Base-by-base conservation (phyloP, 2,797 vertebrate genomes). In the Otus scops region DNA sequence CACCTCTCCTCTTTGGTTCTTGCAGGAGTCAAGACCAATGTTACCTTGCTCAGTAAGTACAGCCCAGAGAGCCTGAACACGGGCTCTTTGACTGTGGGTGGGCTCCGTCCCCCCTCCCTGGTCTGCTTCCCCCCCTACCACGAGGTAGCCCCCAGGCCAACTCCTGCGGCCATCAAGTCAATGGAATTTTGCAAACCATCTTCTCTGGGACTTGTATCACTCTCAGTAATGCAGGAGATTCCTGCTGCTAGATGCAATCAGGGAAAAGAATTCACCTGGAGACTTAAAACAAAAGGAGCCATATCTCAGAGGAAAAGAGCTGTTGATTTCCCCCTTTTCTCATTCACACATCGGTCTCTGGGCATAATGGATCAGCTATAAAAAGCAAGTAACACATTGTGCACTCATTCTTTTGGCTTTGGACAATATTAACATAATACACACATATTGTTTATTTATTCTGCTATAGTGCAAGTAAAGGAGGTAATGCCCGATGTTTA, bases 391-490 rank as follows among this genome's bases (percentile, higher is more conserved):
- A 74, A 36, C 81, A 39, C 75, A 24, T n/a, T 50, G 80, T 22
- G 80, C 45, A 3, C 85, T 78, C 82, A 5, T 91, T 93, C 78
- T 20, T 74, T 65, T 6, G 85, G 85, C 65, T 92, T 60, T 63
- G 95, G 92, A 85, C 91, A 65, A 48, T 38, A 93, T 73, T 87
- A 96, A 38, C 71, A 45, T 88, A 91, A 95, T 63, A 84, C 89
- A 65, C 93, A 95, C 85, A 79, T 85, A 91, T 88, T 96, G 95
- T 96, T 92, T 96, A 94, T 96, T 97, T 95, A 94, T 96, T 91
- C 86, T 53, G 60, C 93, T 64, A 19, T 2, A 38, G 79, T n/a
- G 86, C 61, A 34, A 93, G 92, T 51, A 27, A 67, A 24, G 48
- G 65, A 88, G 85, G 93, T 38, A 93, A 56, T 34, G 89, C 90